A percentile compares a stretch with the other conserved stretches of the same genome.
These are phyloP conservation scores for Brachynemurus nebulosus DNA, from an alignment of 2,888 invertebrate species.

Conservation along the genomic window DNA sequence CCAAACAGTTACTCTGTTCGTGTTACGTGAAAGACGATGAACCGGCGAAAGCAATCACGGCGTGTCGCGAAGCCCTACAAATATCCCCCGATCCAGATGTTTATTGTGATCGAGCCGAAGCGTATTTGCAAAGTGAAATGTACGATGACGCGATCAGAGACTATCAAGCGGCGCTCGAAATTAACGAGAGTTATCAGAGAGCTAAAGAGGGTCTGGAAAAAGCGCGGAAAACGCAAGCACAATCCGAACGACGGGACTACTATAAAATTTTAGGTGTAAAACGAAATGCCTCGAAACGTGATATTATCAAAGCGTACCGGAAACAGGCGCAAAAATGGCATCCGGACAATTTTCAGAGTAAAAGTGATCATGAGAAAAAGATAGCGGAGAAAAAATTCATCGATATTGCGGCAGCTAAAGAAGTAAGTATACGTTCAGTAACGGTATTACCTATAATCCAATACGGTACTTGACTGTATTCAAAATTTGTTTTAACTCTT, in stretches of 20 bases:
- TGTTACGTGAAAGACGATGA: constrained; percentile 63
- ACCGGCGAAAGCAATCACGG: constrained; percentile 52
- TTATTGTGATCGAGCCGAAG: constrained; percentile 86
- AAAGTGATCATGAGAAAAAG: constrained; percentile 71
- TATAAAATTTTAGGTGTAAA: constrained; percentile 93
- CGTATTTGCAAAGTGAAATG: constrained; percentile 76
- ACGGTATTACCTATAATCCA: too few species aligned
- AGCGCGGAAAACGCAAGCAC: constrained; percentile 85
- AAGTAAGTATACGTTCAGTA: too few species aligned
- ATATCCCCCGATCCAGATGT: constrained; percentile 60
- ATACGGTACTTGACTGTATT: too few species aligned
- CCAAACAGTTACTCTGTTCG: constrained; percentile 64
- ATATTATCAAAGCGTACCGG: constrained; percentile 91
- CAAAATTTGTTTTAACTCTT: too few species aligned
- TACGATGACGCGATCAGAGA: constrained; percentile 86
- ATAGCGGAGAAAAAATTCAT: constrained; percentile 95
- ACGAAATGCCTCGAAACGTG: constrained; percentile 78
- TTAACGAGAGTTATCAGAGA: constrained; percentile 62
- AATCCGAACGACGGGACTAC: constrained; percentile 87
- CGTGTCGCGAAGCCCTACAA: constrained; percentile 68
- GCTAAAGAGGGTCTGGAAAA: constrained; percentile 81
- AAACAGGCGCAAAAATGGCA: constrained; percentile 98
- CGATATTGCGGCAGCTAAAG: constrained; percentile 97
- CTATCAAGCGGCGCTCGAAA: constrained; percentile 70
- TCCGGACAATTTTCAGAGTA: constrained; percentile 80